Evolutionary conservation across 1,140 invertebrate genomes (phyloP), one percentile per base, ranked within the genome.

Genomic region (Cydia splendana): DNA sequence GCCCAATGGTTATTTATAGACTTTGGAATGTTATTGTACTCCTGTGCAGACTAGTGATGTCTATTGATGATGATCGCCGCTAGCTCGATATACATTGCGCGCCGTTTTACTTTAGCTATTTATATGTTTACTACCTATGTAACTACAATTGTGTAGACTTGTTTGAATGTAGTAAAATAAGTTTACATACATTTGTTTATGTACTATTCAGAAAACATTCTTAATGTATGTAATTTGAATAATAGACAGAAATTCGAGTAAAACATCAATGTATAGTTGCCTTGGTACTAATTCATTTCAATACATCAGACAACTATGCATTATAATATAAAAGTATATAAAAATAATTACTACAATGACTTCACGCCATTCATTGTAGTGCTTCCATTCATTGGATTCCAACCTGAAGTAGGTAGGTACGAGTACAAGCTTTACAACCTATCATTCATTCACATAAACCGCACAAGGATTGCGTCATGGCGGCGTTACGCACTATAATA

Each of bases 1-100:
- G 81, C 80, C 81, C 81, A 85, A 78, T 79, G 80, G 78, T 79
- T 89, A 91, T 91, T 91, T 88, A 90, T 90, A 91, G 86, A 81
- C 76, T 76, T 75, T 78, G 81, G 87, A 89, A 89, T 89, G 87
- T 88, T 88, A 87, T 91, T 88, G 85, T 89, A 83, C 80, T 86
- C 80, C 79, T 77, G 76, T 77, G 83, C 79, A 80, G 82, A 51
- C 73, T 80, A 83, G 79, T 78, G 78, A 78, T 75, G 80, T 74
- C n/a, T 38, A 38, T 65, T 48, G 62, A 76, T 62, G 28, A 57
- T n/a, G 0, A 65, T 75, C 48, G 34, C 15, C 12, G 30, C 30
- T 42, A 18, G 9, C 30, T 45, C 28, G 67, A 42, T 24, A 24
- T 62, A 62, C 51, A 24, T 24, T 62, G 57, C 57, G 57, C 57